Evolutionary conservation across 2,888 invertebrate genomes (phyloP).

Genomic region (Sussaba pulchella): DNA sequence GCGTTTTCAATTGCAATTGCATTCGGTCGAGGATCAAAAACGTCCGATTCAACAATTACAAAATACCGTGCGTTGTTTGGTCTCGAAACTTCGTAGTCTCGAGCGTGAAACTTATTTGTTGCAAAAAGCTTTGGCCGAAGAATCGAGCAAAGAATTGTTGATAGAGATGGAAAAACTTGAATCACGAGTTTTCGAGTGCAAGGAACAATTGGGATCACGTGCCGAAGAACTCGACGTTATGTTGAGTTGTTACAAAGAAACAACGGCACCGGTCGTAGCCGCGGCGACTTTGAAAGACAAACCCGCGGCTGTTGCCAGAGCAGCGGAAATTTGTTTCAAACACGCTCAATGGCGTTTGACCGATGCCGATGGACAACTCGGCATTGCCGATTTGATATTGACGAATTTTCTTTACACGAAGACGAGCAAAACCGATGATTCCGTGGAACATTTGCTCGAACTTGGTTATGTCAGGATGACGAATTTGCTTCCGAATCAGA

Average conservation of each 20-base stretch:
- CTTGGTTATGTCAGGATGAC: conserved; percentile 98
- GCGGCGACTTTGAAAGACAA: conserved; percentile 89
- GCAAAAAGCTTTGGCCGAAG: conserved; percentile 91
- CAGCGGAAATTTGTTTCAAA: conserved; percentile 98
- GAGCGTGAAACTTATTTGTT: conserved; percentile 96
- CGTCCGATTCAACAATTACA: conserved; percentile 96
- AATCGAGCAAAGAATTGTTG: conserved; percentile 87
- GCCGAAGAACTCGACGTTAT: conserved; percentile 98
- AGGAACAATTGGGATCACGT: conserved; percentile 93
- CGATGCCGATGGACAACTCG: conserved; percentile 98
- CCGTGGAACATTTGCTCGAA: conserved; percentile 98
- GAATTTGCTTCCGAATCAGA: conserved; percentile 96
- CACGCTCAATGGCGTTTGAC: conserved; percentile 99
- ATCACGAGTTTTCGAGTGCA: conserved; percentile 93
- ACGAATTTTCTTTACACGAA: conserved; percentile 99
- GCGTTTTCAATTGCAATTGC: conserved; percentile 97
- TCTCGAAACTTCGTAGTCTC: conserved; percentile 93
- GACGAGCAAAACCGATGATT: conserved; percentile 97
- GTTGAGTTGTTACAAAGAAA: conserved; percentile 96
- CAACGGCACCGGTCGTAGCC: conserved; percentile 86
- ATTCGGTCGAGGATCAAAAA: conserved; percentile 95
- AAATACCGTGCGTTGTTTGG: conserved; percentile 88
- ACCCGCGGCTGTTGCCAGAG: conserved; percentile 91
- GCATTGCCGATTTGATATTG: conserved; percentile 97
- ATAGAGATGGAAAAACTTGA: conserved; percentile 91